Evolutionary conservation across 2,797 vertebrate species (phyloP).

Genomic region (Microctenopoma steveboyesi): DNA sequence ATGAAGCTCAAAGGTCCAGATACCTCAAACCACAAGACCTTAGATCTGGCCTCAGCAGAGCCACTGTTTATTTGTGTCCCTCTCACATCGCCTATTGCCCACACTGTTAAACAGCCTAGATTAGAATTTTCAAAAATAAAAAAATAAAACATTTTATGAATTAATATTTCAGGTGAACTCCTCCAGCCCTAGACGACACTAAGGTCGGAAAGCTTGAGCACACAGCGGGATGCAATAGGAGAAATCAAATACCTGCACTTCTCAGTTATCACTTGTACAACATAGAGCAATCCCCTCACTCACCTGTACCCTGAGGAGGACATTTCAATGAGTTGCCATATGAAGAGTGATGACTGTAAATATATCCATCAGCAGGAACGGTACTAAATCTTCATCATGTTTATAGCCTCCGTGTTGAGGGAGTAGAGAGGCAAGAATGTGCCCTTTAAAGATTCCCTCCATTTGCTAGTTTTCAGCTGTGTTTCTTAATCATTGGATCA

Average conservation of each 20-base stretch:
- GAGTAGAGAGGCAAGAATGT: constrained; percentile 60
- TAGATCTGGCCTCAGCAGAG: neutral
- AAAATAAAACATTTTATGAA: neutral
- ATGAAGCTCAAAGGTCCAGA: neutral
- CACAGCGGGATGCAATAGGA: neutral
- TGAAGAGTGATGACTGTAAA: constrained; percentile 65
- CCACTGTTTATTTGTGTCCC: neutral
- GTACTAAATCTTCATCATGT: constrained; percentile 71
- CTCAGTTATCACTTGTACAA: constrained; percentile 63
- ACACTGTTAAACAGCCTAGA: neutral
- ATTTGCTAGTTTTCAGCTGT: constrained; percentile 49
- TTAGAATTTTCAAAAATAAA: neutral
- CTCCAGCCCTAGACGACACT: neutral
- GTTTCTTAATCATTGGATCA: constrained; percentile 13
- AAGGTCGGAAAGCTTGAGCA: neutral
- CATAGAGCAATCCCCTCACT: constrained; percentile 33
- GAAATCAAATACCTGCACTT: constrained; percentile 17
- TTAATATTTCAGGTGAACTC: neutral
- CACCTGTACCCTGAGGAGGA: constrained; percentile 58
- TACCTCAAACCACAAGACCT: neutral
- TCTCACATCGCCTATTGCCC: neutral
- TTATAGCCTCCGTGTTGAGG: constrained; percentile 59
- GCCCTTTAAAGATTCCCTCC: constrained; percentile 45
- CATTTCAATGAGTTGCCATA: constrained; percentile 53
- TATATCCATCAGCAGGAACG: constrained; percentile 72